Conservation (phyloP, 2,797 vertebrate species). For the Phoeniculus purpureus region DNA sequence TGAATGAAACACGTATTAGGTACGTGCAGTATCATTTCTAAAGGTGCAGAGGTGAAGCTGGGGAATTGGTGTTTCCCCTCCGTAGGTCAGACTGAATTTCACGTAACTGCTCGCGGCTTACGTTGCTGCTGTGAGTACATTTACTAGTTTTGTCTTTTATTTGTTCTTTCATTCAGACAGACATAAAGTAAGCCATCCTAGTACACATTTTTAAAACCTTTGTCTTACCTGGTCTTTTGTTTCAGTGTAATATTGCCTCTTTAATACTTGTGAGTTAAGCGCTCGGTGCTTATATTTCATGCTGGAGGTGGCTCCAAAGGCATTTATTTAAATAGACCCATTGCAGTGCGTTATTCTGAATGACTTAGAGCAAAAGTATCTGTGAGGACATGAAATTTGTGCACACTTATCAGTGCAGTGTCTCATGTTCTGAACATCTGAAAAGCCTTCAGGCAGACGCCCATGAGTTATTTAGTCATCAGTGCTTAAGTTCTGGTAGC, state of each 20-base stretch:
- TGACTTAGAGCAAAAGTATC: not conserved
- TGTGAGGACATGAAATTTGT: not conserved
- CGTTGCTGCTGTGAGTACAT: not conserved
- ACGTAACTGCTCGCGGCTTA: not conserved
- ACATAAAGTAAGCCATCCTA: not conserved
- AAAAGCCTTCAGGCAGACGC: not conserved
- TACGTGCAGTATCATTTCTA: not conserved
- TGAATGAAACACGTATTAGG: not conserved
- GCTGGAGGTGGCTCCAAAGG: not conserved
- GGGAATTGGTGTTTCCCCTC: not conserved
- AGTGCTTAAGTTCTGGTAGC: not conserved
- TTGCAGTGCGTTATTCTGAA: not conserved
- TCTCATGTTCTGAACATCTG: not conserved
- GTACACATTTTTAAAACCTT: not conserved
- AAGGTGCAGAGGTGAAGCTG: not conserved
- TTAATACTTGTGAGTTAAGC: not conserved
- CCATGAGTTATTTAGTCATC: not conserved
- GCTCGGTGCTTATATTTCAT: not conserved
- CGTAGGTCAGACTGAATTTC: not conserved
- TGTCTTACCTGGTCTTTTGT: not conserved
- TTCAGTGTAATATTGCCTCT: not conserved
- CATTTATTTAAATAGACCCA: not conserved
- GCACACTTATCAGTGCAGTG: not conserved
- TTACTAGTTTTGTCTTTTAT: not conserved
- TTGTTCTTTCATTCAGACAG: not conserved